Evolutionary conservation across 1,140 invertebrate genomes (phyloP).

Genomic region (Papilio aristodemus): DNA sequence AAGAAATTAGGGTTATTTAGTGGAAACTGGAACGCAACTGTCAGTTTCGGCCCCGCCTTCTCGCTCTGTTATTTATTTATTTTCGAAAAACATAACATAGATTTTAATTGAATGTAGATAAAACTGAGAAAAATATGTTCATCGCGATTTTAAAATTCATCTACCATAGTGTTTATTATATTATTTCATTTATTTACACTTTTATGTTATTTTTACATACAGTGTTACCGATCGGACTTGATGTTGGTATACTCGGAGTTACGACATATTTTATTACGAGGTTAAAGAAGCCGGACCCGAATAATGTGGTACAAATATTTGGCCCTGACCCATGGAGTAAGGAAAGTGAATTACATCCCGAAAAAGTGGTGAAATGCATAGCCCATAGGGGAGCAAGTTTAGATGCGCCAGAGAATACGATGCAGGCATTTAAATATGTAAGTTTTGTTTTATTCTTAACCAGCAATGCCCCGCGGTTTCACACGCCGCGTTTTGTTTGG

Average conservation of each 20-base stretch:
- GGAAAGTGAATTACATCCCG: constrained; percentile 52
- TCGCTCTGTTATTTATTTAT: constrained; percentile 52
- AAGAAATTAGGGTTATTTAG: constrained; percentile 15
- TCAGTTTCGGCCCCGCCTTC: constrained; percentile 52
- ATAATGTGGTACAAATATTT: constrained; percentile 62
- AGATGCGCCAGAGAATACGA: constrained; percentile 88
- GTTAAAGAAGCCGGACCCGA: constrained; percentile 56
- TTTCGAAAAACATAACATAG: constrained; percentile 52
- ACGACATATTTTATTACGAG: constrained; percentile 64
- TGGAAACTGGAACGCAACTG: constrained; percentile 36
- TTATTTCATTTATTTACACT: constrained; percentile 50
- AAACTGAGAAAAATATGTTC: constrained; percentile 67
- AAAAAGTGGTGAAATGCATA: constrained; percentile 73
- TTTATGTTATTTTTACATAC: constrained; percentile 56
- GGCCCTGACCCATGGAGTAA: constrained; percentile 60
- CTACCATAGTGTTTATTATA: constrained; percentile 55
- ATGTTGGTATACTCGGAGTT: constrained; percentile 61
- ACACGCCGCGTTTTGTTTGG: no score
- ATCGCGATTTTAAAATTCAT: constrained; percentile 50
- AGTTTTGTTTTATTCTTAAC: constrained; percentile 48
- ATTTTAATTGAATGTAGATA: constrained; percentile 40
- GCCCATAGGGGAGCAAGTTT: constrained; percentile 86
- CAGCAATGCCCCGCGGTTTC: no score
- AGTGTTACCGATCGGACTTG: constrained; percentile 67
- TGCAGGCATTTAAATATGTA: constrained; percentile 86